phyloP scores from a whole-genome alignment of 2,888 invertebrate genomes.

The Labia minor region DNA sequence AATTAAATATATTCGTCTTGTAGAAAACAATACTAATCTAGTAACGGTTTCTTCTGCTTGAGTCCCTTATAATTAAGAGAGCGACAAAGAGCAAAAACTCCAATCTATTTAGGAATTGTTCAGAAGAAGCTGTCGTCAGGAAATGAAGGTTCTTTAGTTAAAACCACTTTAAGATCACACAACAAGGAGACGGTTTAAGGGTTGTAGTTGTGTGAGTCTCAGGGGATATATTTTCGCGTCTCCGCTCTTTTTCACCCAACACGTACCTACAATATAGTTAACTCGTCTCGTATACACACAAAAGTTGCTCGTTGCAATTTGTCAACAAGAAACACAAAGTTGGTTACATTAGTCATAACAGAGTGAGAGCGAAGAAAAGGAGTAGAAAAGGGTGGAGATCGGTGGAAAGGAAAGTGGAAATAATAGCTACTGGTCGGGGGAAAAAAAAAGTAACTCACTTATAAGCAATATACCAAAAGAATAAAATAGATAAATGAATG shows the following conservation, averaged over 20 bases:
- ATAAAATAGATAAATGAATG: neutral
- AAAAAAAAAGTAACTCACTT: neutral
- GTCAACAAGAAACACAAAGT: slow-evolving; percentile 13
- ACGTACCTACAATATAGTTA: neutral
- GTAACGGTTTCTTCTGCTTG: no score
- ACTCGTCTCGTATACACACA: neutral
- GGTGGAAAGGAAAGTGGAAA: neutral
- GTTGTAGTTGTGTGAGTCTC: neutral
- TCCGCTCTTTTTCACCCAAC: neutral
- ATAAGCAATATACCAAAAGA: neutral
- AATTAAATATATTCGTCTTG: no score
- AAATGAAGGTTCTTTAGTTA: slow-evolving; percentile 3
- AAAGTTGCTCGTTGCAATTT: slow-evolving; percentile 8
- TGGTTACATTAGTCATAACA: slow-evolving; percentile 9
- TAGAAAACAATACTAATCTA: no score
- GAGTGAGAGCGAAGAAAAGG: neutral
- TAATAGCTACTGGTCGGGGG: neutral
- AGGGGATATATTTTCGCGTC: neutral
- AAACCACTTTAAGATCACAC: slow-evolving; percentile 1
- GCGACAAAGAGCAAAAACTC: no score
- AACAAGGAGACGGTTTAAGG: neutral
- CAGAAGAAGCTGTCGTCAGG: neutral
- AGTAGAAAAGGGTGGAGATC: neutral
- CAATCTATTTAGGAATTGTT: neutral
- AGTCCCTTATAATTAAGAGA: no score